Evolutionary conservation across 2,797 vertebrate species (phyloP).

Genomic region (Fratercula arctica): DNA sequence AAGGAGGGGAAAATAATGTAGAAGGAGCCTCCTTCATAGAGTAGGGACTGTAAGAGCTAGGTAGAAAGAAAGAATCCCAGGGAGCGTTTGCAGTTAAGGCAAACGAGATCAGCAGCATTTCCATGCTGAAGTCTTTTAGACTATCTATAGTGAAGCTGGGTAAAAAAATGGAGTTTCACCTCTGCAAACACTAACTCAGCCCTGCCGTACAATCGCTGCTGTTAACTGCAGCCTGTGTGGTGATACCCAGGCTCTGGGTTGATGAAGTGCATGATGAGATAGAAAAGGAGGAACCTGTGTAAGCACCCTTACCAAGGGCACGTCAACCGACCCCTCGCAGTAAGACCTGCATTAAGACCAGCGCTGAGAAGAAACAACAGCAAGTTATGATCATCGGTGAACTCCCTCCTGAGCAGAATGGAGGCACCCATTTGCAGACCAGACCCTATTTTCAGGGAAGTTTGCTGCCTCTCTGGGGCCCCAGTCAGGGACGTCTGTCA

Average conservation of each 20-base stretch:
- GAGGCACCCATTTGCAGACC: neutral
- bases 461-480: neutral
- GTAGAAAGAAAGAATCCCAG: neutral
- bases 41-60: neutral
- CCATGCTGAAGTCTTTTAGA: no score
- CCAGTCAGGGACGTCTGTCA: neutral
- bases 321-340: fast-evolving
- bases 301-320: neutral
- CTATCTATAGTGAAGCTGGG: no score
- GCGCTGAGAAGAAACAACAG: fast-evolving
- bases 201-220: neutral
- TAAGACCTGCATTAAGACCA: neutral
- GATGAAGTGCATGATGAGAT: fast-evolving
- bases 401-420: neutral
- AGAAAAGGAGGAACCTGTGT: neutral
- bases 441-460: neutral
- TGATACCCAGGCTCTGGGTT: neutral
- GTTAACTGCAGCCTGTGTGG: neutral
- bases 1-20: neutral
- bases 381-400: no score
- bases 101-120: neutral
- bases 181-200: fast-evolving
- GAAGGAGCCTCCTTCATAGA: neutral
- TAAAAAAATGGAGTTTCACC: neutral
- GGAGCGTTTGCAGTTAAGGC: neutral